phyloP scores from a whole-genome alignment of 2,888 invertebrate species.

The Sisyra nigra region DNA sequence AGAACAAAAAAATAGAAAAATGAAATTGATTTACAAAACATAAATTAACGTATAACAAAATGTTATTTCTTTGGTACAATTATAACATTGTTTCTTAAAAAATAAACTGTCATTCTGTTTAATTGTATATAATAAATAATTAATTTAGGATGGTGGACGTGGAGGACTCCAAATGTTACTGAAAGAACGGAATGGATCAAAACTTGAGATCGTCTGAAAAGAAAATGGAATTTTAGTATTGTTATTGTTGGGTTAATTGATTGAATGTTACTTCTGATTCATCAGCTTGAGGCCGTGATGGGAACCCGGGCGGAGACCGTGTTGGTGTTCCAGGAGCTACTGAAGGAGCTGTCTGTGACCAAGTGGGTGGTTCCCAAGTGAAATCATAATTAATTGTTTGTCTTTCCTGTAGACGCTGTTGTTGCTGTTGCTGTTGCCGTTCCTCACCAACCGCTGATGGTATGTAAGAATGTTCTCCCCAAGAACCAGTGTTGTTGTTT shows the following conservation, averaged over 20 bases:
- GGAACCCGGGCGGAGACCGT: constrained; percentile 26
- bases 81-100: too few relatives aligned
- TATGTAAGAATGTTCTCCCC: constrained; percentile 23
- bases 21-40: too few relatives aligned
- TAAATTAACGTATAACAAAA: too few relatives aligned
- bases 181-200: constrained; percentile 26
- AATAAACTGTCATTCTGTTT: too few relatives aligned
- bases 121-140: too few relatives aligned
- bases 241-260: not conserved
- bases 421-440: constrained; percentile 14
- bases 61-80: too few relatives aligned
- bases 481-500: constrained; percentile 3
- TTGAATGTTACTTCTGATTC: constrained; percentile 13
- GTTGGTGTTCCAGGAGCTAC: constrained; percentile 21
- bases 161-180: constrained; percentile 27
- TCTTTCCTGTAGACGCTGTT: constrained; percentile 10
- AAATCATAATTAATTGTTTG: constrained; percentile 5
- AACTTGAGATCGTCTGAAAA: constrained; percentile 20
- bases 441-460: constrained; percentile 25
- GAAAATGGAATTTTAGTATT: not conserved
- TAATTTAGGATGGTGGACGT: constrained; percentile 19
- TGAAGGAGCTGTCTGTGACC: constrained; percentile 16
- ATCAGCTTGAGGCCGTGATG: constrained; percentile 14
- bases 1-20: too few relatives aligned
- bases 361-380: constrained; percentile 23